Base-by-base conservation (phyloP, 2,888 invertebrate genomes). In the Cepaea hortensis region DNA sequence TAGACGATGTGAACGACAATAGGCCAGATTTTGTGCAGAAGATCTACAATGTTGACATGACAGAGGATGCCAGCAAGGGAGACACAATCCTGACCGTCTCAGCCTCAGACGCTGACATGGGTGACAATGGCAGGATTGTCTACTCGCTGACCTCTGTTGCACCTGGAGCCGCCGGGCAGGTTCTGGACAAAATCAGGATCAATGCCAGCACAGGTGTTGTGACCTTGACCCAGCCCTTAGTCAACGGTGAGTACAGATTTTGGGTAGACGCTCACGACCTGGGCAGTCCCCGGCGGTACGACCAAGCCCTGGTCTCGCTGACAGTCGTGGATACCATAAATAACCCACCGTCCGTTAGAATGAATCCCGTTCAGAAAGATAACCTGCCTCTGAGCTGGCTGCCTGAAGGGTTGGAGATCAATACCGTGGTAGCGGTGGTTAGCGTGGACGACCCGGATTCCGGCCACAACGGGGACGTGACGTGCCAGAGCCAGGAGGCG, bases 61-160 rank as follows among this genome's bases (percentile, higher is more conserved):
- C 96, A 50, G 98, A 98, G 94, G 98, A 98, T 94, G 96, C 97
- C 87, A 96, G 97, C 23, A 95, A 97, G 87, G 97, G 98, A 13
- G 96, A 96, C 84, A 97, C 96, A 93, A 96, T 98, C 87, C 95
- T 97, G 68, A 93, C 93, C 88, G 93, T 95, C 50, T 93, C 96
- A 50, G 85, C 98, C 0, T 98, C 97, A 93, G 99, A 99, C 95
- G 98, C 98, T 6, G 99, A 99, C 94, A 95, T 97, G 75, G 99
- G 98, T 3, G 95, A 97, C 91, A 98, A 98, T 94, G 98, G 98
- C 0, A 98, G 98, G 95, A 97, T 99, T 91, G 98, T 98, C 95
- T 99, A 98, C 95, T 11, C 97, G 94, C 96, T 99, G 91, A 89
- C 88, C 70, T 61, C 89, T 89, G 81, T 88, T n/a, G 89, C 89